Percentiles rank a stretch among this genome's conserved stretches.
These are phyloP conservation scores for Isoperla grammatica DNA, from an alignment of 2,888 invertebrate species.

Conservation along the genomic window DNA sequence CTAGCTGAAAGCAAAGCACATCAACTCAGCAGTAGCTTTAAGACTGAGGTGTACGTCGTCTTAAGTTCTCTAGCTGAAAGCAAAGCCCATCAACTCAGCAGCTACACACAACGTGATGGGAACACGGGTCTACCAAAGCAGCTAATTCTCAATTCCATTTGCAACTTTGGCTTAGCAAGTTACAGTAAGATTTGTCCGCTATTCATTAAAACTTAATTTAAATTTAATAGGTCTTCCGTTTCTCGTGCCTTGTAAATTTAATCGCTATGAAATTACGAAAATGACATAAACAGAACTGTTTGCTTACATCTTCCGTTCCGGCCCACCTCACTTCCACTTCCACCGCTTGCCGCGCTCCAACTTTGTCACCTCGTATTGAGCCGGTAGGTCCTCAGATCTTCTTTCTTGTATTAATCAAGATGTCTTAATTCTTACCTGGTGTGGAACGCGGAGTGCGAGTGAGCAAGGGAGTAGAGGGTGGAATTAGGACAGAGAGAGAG, in stretches of 20 bases:
- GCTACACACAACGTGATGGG: too few species aligned
- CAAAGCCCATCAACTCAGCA: too few species aligned
- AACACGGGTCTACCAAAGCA: constrained; percentile 6
- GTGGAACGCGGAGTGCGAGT: neutral
- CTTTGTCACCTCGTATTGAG: constrained; percentile 16
- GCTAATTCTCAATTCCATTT: constrained; percentile 27
- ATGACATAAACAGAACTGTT: constrained; percentile 27
- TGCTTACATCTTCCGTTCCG: constrained; percentile 15
- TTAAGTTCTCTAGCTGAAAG: too few species aligned
- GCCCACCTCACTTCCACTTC: neutral
- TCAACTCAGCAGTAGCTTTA: too few species aligned
- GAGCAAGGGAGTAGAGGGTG: constrained; percentile 15
- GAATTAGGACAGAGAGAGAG: constrained; percentile 5
- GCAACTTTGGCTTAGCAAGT: constrained; percentile 22
- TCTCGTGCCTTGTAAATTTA: constrained; percentile 27
- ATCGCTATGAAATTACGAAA: constrained; percentile 29
- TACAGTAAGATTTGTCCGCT: constrained; percentile 22
- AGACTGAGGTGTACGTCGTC: too few species aligned
- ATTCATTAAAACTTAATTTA: constrained; percentile 32
- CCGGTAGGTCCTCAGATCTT: constrained; percentile 15
- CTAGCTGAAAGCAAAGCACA: too few species aligned
- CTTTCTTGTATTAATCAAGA: constrained; percentile 25
- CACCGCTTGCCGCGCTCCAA: constrained; percentile 4
- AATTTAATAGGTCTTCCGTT: constrained; percentile 27
- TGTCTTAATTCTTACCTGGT: constrained; percentile 28